A percentile compares a stretch with the other conserved stretches of the same genome.
Conservation (phyloP, 2,797 vertebrate genomes). For the Lutjanus argentimaculatus region DNA sequence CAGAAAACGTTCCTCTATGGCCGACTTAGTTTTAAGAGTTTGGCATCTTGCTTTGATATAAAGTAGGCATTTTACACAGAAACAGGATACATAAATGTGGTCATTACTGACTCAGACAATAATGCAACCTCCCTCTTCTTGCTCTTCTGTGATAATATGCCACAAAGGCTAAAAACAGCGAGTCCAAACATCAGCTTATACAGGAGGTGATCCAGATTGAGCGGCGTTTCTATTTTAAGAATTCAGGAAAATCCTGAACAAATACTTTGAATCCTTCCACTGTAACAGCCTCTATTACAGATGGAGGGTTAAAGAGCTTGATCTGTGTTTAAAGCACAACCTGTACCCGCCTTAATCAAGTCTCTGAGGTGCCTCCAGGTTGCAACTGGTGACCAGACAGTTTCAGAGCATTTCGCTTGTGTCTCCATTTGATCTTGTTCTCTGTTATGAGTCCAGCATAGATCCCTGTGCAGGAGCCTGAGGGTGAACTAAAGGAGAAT, state of each 20-base stretch:
- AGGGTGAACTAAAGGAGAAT: not conserved
- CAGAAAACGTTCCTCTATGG: not conserved
- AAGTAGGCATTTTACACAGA: not conserved
- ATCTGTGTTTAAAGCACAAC: not conserved
- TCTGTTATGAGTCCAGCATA: not conserved
- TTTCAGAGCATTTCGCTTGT: not conserved
- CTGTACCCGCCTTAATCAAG: not conserved
- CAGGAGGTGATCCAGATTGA: constrained; percentile 22
- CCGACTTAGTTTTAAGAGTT: not conserved
- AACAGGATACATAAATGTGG: not conserved
- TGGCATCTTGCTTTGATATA: not conserved
- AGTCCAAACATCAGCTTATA: constrained; percentile 23
- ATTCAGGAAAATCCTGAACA: constrained; percentile 32
- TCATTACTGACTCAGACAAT: no score
- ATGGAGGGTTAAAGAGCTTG: constrained; percentile 15
- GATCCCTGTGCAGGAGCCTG: not conserved
- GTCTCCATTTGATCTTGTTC: not conserved
- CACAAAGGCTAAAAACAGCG: not conserved
- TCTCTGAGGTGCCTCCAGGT: not conserved
- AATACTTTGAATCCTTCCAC: constrained; percentile 14
- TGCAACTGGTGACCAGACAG: not conserved
- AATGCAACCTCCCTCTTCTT: not conserved
- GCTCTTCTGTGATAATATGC: not conserved
- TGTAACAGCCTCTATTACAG: constrained; percentile 1
- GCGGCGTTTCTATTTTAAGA: constrained; percentile 49